Base-by-base conservation (phyloP, 2,888 invertebrate genomes). In the Anodontia alba region DNA sequence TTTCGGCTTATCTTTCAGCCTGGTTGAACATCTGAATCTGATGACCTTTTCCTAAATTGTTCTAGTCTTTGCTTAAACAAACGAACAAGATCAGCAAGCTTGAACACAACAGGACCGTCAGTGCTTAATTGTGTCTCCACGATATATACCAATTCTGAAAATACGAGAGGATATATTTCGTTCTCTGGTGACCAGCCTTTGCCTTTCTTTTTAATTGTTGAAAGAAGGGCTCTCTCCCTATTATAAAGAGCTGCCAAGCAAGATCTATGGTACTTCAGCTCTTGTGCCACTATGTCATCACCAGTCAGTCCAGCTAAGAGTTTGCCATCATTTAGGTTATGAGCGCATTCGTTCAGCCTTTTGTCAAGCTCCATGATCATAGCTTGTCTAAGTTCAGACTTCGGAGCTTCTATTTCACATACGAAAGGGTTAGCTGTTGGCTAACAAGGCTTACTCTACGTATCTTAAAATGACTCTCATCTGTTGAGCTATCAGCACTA, bases 241-340 rank as follows among this genome's bases (percentile, higher is more conserved):
- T 86, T 81, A 70, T 84, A 85, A 23, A 88, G 49, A 20, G 73
- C 51, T 57, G 79, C 51, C 57, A 86, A 76, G 66, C 83, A 85
- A 42, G 76, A 51, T 12, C 33, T 42, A 71, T 88, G 84, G 38
- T 87, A 87, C 69, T 79, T 86, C 10, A 87, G 68, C 67, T 86
- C 88, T 78, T 85, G 87, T 69, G 85, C 88, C 10, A 88, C 82
- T 42, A 82, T 72, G 83, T 86, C 88, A 15, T 87, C 81, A 46
- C 71, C 76, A 80, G 81, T 84, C 31, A 86, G 74, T 66, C 49
- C 82, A 15, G 85, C 84, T 31, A 86, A 33, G 5, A 86, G 73
- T 46, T 70, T 83, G 42, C 78, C 79, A 76, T 87, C 84, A 73
- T 86, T 76, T n/a, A 86, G 67, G 33, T 42, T 76, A n/a, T 31